Percentiles rank a stretch among this genome's conserved stretches.
phyloP scores from a whole-genome alignment of 2,888 invertebrate species.

The Meiosimyza decipiens region DNA sequence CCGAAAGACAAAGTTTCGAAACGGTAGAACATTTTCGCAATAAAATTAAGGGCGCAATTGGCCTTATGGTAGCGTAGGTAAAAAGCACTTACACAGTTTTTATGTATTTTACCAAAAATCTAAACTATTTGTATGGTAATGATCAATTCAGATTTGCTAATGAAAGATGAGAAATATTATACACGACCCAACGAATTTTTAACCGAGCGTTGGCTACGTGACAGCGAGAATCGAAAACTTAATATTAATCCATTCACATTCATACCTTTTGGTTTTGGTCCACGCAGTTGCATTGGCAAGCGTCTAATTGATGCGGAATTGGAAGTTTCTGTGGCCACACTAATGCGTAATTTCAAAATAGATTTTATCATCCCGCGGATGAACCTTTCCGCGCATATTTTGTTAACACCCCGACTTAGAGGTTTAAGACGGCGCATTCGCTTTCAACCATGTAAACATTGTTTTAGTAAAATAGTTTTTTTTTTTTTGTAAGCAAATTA shows the following conservation, averaged over 20 bases:
- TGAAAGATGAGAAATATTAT: constrained; percentile 72
- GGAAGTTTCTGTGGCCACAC: constrained; percentile 68
- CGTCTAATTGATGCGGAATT: constrained; percentile 80
- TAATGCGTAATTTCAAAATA: constrained; percentile 57
- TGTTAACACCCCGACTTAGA: constrained; percentile 55
- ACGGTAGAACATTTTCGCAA: no score
- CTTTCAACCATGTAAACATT: no score
- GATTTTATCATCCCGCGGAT: constrained; percentile 53
- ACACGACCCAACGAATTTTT: constrained; percentile 72
- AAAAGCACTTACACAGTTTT: not conserved
- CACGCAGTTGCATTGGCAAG: constrained; percentile 76
- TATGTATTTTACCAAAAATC: not conserved
- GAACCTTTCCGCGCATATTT: constrained; percentile 51
- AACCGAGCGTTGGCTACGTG: constrained; percentile 78
- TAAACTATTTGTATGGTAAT: constrained; percentile 69
- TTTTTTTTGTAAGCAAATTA: no score
- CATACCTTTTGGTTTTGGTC: constrained; percentile 77
- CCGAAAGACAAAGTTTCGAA: no score
- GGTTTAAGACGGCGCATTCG: constrained; percentile 23
- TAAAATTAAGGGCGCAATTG: not conserved
- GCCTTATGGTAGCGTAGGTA: not conserved
- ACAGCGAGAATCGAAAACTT: constrained; percentile 43
- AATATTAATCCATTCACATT: constrained; percentile 69
- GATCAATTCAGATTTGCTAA: constrained; percentile 74
- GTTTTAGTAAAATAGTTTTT: no score